Base-by-base conservation (phyloP, 92 coral and sea anemone species). In the Montipora capitata region DNA sequence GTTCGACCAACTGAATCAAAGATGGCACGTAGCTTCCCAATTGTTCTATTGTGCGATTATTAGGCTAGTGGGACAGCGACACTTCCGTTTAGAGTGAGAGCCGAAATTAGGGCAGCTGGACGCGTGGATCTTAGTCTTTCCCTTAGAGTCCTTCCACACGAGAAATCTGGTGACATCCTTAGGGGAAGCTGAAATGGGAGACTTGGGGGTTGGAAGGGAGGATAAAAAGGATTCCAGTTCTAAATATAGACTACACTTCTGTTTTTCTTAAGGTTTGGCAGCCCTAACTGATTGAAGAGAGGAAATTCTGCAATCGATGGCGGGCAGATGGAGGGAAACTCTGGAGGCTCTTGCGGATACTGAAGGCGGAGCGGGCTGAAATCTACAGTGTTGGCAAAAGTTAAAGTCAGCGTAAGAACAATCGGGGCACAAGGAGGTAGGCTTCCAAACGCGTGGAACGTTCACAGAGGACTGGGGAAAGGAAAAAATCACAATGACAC, bases 201-300 rank as follows among this genome's bases (percentile, higher is more conserved):
- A 11, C 40, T 85, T 85, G 27, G 84, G 89, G 38, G 40, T 61
- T 7, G 89, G 89, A 40, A 85, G 76, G 49, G 89, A 85, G 16
- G 74, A 11, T 48, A 3, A 48, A n/a, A 48, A 48, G 52, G 52
- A 5, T 48, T 48, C 52, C 52, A 48, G 52, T 48, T 48, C 52
- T 48, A 48, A 48, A 58, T 4, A 48, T 5, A 43, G 74, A 69
- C 74, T 69, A 13, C 74, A 69, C 45, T 69, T 40, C 52, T 75
- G 43, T 48, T 18, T 74, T 5, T 52, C 42, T 15, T 73, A 73
- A n/a, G 78, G 78, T 16, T 18, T 73, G 63, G 78, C 61, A 48
- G 78, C 59, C 27, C 78, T 73, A 2, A 2, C 78, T 17, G 62
- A 73, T 49, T 73, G 78, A 73, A 73, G 78, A 48, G 40, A 73